Evolutionary conservation across 2,888 invertebrate genomes (phyloP), one percentile per base, ranked within the genome.

Genomic region (Coronaproctus castanopsis): DNA sequence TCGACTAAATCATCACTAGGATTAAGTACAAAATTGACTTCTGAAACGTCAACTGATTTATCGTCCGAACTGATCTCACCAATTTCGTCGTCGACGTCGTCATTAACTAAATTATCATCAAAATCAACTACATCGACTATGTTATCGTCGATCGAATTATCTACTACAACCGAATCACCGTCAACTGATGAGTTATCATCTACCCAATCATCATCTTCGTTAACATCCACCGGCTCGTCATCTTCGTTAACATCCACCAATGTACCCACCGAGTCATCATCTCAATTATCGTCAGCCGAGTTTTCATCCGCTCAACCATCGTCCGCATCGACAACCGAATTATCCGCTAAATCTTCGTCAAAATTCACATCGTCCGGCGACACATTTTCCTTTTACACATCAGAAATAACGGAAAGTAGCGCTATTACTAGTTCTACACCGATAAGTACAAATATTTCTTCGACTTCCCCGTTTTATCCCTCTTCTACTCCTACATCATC

Each of bases 1-100:
- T 36, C 36, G 36, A 36, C 36, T 36, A 14, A 36, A 36, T 14
- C 36, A 36, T 36, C 36, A 36, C n/a, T n/a, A 54, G 55, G 19
- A 18, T 52, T 57, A n/a, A 64, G 66, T 2, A 60, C 64, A 5
- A 64, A 63, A 62, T 58, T 64, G 24, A 61, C 63, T 21, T 19
- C 22, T 21, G 2, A 19, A 49, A 49, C 54, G 8, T 23, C 60
- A 14, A 57, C 49, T n/a, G 57, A 61, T 10, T 21, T 57, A 14
- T 56, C 58, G 2, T 50, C 55, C 1, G 56, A 24, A 3, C 2
- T 20, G 10, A 24, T 10, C 3, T 18, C 62, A 36, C 5, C 54
- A 36, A 20, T 48, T 21, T 54, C 24, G 23, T 24, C 24, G 1
- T 54, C 21, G 5, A 19, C 56, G 3, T 21, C 54, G 14, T 50